Conservation (phyloP, 35 echinoderm and acorn worm genomes). For the Patiria miniata region DNA sequence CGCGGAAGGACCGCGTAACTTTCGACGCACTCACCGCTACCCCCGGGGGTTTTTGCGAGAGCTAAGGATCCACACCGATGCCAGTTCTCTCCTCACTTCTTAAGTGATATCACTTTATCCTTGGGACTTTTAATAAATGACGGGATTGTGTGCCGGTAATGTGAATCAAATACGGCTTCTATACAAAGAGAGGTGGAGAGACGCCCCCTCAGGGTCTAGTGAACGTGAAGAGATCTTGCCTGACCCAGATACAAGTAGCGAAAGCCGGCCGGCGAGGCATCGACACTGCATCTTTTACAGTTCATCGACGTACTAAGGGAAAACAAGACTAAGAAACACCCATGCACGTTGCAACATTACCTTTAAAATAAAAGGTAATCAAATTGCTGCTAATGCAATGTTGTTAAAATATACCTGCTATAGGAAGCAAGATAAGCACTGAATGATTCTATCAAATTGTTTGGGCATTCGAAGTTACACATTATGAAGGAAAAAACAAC, state of each 20-base stretch:
- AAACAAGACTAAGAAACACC: too few relatives aligned
- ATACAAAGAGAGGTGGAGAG: constrained; percentile 26
- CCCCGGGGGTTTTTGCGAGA: background rate
- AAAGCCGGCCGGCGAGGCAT: background rate
- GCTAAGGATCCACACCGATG: constrained; percentile 14
- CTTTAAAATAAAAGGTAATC: too few relatives aligned
- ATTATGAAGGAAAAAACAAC: too few relatives aligned
- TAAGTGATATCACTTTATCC: constrained; percentile 34
- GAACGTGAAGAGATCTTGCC: constrained; percentile 15
- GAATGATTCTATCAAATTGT: too few relatives aligned
- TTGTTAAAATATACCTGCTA: too few relatives aligned
- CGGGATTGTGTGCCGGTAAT: constrained; percentile 18
- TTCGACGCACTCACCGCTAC: constrained; percentile 21
- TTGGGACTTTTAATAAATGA: constrained; percentile 25
- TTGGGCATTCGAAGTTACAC: too few relatives aligned
- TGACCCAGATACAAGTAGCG: constrained; percentile 32
- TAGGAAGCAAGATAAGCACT: too few relatives aligned
- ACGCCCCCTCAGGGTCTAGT: background rate
- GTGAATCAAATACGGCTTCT: constrained; percentile 31
- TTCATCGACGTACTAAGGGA: too few relatives aligned
- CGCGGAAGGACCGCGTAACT: constrained; percentile 5
- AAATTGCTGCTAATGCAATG: too few relatives aligned
- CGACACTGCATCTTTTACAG: too few relatives aligned
- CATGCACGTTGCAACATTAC: too few relatives aligned
- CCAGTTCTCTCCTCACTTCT: constrained; percentile 16